Base-by-base conservation (phyloP, 23 tunicate genomes). In the Corella eumyota region DNA sequence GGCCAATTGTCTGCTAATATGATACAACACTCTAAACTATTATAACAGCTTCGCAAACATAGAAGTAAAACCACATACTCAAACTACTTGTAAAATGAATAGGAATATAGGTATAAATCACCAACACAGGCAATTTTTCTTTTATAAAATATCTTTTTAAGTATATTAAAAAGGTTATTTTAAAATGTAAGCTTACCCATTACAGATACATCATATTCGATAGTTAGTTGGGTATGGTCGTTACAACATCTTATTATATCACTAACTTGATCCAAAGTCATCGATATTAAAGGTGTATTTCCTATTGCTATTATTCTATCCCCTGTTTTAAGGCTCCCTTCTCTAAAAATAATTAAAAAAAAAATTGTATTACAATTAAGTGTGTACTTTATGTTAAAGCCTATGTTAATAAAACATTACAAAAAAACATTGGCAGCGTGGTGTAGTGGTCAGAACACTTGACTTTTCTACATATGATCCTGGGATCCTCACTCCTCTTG, bases 141-240 rank as follows among this genome's bases (percentile, higher is more conserved):
- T n/a, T n/a, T n/a, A n/a, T n/a, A n/a, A n/a, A n/a, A n/a, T n/a
- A n/a, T n/a, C n/a, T n/a, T n/a, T n/a, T n/a, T n/a, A n/a, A n/a
- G n/a, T n/a, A n/a, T n/a, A n/a, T n/a, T n/a, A n/a, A n/a, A n/a
- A n/a, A n/a, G n/a, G n/a, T n/a, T n/a, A n/a, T n/a, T n/a, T n/a
- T n/a, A n/a, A n/a, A n/a, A n/a, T n/a, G n/a, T n/a, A n/a, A 25
- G 30, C 83, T 65, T 21, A 81, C 90, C 97, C 84, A 81, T 81
- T 6, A 90, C 90, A 58, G 91, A 80, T 5, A 80, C 97, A 60
- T 90, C 97, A 60, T 81, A 81, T 58, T 90, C 97, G 28, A 81
- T 56, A 13, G 91, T 74, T 34, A 81, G 66, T 23, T 64, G 53
- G 26, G 75, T 72, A 50, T 73, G 65, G 22, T 80, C 78, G 23